phyloP scores from a whole-genome alignment of 2,888 invertebrate genomes.

The Malthinus seriepunctatus region DNA sequence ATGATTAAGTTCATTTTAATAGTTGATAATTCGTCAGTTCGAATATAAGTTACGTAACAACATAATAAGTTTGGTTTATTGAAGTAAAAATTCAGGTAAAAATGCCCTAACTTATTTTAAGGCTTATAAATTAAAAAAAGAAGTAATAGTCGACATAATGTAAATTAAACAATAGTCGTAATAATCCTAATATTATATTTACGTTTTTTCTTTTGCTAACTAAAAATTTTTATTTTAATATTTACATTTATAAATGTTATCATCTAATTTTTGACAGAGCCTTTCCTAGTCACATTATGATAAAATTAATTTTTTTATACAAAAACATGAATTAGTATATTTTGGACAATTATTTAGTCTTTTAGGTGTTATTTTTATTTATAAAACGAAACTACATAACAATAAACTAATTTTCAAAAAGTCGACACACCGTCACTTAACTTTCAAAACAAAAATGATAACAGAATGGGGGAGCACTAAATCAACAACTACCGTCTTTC shows the following conservation, averaged over 20 bases:
- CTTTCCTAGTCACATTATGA: background rate
- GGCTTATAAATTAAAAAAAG: conserved; percentile 7
- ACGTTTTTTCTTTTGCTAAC: conserved; percentile 14
- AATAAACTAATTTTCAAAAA: no score
- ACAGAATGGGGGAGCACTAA: background rate
- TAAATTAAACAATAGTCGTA: conserved; percentile 14
- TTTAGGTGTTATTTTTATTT: no score
- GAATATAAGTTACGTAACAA: conserved; percentile 13
- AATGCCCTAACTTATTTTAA: conserved; percentile 1
- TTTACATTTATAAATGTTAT: conserved; percentile 13
- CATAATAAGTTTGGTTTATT: background rate
- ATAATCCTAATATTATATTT: conserved; percentile 22
- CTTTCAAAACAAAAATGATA: no score
- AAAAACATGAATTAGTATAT: no score
- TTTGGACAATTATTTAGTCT: no score
- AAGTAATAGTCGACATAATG: conserved; percentile 8
- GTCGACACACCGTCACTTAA: no score
- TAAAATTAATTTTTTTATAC: no score
- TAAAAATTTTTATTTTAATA: conserved; percentile 14
- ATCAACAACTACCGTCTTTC: background rate
- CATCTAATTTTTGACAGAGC: conserved; percentile 16
- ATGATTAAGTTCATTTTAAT: conserved; percentile 20
- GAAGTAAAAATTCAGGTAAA: background rate
- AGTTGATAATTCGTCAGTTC: conserved; percentile 14
- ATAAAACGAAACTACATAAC: no score